Percentiles rank a stretch among this genome's conserved stretches.
These are phyloP conservation scores for Turritopsis dohrnii DNA, from an alignment of 30 jellyfish, hydroid and myxozoan species.

Conservation along the genomic window DNA sequence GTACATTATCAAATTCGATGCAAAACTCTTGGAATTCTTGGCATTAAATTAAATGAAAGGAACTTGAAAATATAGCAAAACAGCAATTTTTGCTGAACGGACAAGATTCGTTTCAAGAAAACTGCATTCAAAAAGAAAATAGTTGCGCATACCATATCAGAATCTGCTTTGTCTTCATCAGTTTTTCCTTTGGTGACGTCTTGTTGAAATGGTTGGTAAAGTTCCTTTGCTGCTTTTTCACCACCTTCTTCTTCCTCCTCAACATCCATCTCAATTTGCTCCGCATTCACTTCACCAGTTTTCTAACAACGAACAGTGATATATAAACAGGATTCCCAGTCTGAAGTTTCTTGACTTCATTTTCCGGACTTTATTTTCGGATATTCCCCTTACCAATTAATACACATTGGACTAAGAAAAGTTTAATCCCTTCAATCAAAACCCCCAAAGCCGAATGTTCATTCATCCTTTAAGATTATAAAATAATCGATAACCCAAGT, in stretches of 20 bases:
- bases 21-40: no score
- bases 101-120: no score
- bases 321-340: background rate
- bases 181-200: background rate
- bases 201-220: slow-evolving; percentile 37
- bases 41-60: no score
- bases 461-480: no score
- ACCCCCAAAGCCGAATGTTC: no score
- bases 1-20: background rate
- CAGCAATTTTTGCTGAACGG: no score
- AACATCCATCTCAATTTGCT: slow-evolving; percentile 92
- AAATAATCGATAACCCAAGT: no score
- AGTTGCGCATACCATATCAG: slow-evolving; percentile 29
- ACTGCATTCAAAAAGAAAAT: background rate
- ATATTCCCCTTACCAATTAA: no score
- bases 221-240: slow-evolving; percentile 52
- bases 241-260: slow-evolving; percentile 83
- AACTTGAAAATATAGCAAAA: no score
- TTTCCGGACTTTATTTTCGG: no score
- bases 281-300: slow-evolving; percentile 90
- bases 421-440: no score
- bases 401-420: background rate
- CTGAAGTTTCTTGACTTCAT: no score
- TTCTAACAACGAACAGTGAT: background rate
- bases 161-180: slow-evolving; percentile 30